These are phyloP conservation scores for Dicranocentrus wangi DNA, from an alignment of 2,888 invertebrate genomes.

Conservation along the genomic window DNA sequence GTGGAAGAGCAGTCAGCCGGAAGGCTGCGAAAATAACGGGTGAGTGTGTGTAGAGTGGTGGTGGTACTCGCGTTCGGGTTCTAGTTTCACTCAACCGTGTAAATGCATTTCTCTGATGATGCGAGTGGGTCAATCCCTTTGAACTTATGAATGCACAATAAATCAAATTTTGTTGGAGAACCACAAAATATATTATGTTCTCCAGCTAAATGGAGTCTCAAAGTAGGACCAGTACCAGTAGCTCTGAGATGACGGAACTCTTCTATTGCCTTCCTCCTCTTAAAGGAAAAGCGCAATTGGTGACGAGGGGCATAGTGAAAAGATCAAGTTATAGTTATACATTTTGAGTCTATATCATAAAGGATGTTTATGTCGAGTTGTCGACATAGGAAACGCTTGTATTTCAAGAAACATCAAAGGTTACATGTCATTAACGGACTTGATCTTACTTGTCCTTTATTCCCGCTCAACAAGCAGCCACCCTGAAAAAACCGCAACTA, in stretches of 20 bases:
- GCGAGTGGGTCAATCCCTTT: conserved; percentile 59
- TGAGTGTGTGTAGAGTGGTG: not conserved
- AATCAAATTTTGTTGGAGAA: conserved; percentile 48
- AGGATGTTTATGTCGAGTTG: too few species aligned
- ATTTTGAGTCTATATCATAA: too few species aligned
- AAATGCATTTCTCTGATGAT: conserved; percentile 40
- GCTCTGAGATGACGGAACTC: not conserved
- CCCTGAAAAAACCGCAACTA: not conserved
- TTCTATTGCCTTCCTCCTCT: not conserved
- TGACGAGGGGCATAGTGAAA: not conserved
- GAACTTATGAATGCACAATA: conserved; percentile 57
- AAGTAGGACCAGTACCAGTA: conserved; percentile 22
- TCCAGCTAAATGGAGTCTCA: too few species aligned
- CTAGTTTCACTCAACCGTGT: conserved; percentile 49
- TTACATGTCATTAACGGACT: conserved; percentile 47
- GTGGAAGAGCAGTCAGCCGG: conserved; percentile 31
- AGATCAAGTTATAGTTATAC: not conserved
- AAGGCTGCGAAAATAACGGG: conserved; percentile 6
- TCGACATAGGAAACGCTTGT: too few species aligned
- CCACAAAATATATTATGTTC: not conserved
- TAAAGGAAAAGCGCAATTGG: not conserved
- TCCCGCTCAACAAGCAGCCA: conserved; percentile 18
- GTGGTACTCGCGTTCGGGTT: conserved; percentile 16
- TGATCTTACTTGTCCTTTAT: not conserved
- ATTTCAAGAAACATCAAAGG: conserved; percentile 37